phyloP scores from a whole-genome alignment of 1,140 invertebrate genomes.

The Dysdera silvatica region DNA sequence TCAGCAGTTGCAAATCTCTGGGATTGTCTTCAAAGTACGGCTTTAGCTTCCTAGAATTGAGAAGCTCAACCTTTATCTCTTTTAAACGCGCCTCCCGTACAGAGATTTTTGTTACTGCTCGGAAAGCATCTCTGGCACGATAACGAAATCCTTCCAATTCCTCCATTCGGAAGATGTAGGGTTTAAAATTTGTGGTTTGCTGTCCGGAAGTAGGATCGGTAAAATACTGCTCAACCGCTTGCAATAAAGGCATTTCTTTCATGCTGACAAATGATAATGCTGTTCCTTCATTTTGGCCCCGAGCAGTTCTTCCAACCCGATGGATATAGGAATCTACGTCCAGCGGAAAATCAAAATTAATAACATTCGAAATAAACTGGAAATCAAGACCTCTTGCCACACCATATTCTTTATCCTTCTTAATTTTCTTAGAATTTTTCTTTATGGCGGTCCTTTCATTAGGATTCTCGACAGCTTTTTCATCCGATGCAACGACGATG shows the following conservation, averaged over 20 bases:
- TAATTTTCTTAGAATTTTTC: too few species aligned
- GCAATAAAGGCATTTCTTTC: conserved; percentile 64
- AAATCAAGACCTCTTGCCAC: conserved; percentile 96
- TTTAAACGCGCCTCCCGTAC: conserved; percentile 85
- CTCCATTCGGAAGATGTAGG: conserved; percentile 87
- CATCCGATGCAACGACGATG: conserved; percentile 95
- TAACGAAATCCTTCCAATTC: conserved; percentile 94
- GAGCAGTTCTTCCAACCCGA: conserved; percentile 81
- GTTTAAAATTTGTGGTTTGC: conserved; percentile 52
- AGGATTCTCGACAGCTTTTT: conserved; percentile 50
- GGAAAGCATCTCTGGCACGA: conserved; percentile 85
- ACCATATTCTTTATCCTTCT: conserved; percentile 85
- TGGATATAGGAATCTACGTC: conserved; percentile 86
- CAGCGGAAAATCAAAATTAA: conserved; percentile 95
- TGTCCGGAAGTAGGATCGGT: conserved; percentile 14
- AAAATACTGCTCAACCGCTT: conserved; percentile 57
- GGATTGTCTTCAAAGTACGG: conserved; percentile 94
- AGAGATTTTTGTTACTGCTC: conserved; percentile 82
- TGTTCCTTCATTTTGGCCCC: conserved; percentile 85
- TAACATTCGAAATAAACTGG: conserved; percentile 91
- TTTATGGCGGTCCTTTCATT: not conserved
- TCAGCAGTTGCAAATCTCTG: conserved; percentile 72
- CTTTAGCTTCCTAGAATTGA: conserved; percentile 89
- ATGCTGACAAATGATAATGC: conserved; percentile 87
- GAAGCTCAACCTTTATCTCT: conserved; percentile 90